Evolutionary conservation across 1,140 invertebrate species (phyloP).

Genomic region (Lordiphosa stackelbergi): DNA sequence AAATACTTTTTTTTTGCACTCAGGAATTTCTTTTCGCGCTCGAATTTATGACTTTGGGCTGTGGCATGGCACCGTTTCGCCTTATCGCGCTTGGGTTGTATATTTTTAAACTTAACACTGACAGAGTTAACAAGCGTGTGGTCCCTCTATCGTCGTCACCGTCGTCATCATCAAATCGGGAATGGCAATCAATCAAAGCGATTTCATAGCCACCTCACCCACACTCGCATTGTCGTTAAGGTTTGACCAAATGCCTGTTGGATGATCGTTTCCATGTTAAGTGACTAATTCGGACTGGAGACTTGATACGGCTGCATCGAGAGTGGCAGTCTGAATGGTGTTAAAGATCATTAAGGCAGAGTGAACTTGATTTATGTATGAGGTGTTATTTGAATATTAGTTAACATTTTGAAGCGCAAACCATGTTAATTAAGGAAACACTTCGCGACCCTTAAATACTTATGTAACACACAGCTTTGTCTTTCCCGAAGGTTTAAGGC

Average conservation of each 20-base stretch:
- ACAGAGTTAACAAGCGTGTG: constrained; percentile 39
- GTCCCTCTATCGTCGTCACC: constrained; percentile 36
- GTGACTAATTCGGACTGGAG: constrained; percentile 23
- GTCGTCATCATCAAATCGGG: constrained; percentile 31
- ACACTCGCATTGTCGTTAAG: constrained; percentile 17
- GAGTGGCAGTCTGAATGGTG: constrained; percentile 9
- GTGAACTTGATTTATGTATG: too few relatives aligned
- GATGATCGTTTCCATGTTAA: constrained; percentile 22
- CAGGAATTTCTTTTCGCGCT: constrained; percentile 20
- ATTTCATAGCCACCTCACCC: constrained; percentile 28
- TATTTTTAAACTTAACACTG: constrained; percentile 45
- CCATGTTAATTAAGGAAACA: too few relatives aligned
- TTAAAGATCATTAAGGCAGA: neutral
- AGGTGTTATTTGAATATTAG: too few relatives aligned
- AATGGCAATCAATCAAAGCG: constrained; percentile 54
- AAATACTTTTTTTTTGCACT: constrained; percentile 16
- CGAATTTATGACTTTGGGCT: constrained; percentile 49
- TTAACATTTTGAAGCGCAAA: too few relatives aligned
- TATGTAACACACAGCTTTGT: too few relatives aligned
- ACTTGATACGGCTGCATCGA: neutral
- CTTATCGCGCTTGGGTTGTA: constrained; percentile 34
- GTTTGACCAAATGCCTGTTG: constrained; percentile 8
- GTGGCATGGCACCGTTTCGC: constrained; percentile 6
- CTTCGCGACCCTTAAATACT: too few relatives aligned
- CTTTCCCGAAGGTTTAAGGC: too few relatives aligned